phyloP scores from a whole-genome alignment of 2,888 invertebrate genomes.

The Monopis laevigella region DNA sequence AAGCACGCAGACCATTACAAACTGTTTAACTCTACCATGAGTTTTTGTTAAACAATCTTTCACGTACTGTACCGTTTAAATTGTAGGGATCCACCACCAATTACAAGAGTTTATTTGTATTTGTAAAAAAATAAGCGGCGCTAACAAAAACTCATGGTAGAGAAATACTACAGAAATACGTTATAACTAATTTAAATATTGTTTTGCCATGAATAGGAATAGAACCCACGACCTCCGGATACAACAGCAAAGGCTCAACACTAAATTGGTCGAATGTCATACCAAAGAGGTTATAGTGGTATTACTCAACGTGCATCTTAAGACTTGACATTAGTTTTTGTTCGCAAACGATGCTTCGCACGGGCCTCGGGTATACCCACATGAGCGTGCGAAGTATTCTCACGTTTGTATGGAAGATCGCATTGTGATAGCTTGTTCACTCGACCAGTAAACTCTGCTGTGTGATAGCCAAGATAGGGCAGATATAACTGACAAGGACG shows the following conservation, averaged over 20 bases:
- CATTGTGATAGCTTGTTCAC: slow-evolving; percentile 12
- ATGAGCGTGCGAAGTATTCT: slow-evolving; percentile 45
- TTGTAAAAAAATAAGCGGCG: too few relatives aligned
- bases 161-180: too few relatives aligned
- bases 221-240: too few relatives aligned
- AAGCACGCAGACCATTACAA: too few relatives aligned
- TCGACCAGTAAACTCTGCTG: slow-evolving; percentile 9
- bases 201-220: too few relatives aligned
- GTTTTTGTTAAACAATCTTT: too few relatives aligned
- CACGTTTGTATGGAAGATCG: slow-evolving; percentile 32
- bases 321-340: slow-evolving; percentile 64
- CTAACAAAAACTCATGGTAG: too few relatives aligned
- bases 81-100: too few relatives aligned
- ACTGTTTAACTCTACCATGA: too few relatives aligned
- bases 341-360: slow-evolving; percentile 24
- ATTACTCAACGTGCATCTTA: slow-evolving; percentile 57
- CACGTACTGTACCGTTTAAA: too few relatives aligned
- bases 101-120: too few relatives aligned
- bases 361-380: background rate
- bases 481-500: slow-evolving; percentile 5
- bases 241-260: slow-evolving; percentile 37
- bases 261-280: slow-evolving; percentile 48
- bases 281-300: slow-evolving; percentile 26
- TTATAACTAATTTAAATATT: too few relatives aligned
- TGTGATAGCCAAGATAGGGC: background rate